Percentiles rank a stretch among this genome's conserved stretches.
phyloP scores from a whole-genome alignment of 2,797 vertebrate genomes.

The Scyliorhinus canicula region DNA sequence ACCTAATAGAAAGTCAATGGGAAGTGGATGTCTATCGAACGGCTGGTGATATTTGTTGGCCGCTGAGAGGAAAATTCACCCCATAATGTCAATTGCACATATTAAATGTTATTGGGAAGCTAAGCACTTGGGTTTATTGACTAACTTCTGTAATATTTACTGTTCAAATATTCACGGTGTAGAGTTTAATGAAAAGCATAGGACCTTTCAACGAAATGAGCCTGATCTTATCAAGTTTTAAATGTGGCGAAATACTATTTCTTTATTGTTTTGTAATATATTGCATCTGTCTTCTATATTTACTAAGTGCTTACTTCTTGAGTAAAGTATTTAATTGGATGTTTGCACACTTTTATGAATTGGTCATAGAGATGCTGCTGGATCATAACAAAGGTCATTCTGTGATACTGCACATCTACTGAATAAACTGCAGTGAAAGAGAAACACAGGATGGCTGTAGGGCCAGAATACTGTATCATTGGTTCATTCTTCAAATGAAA shows the following conservation, averaged over 20 bases:
- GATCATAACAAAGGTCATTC: not conserved
- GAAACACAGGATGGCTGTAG: not conserved
- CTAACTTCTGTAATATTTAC: not conserved
- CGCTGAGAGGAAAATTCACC: not conserved
- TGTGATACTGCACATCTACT: not conserved
- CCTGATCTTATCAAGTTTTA: not conserved
- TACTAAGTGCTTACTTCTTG: not conserved
- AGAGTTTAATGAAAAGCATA: not conserved
- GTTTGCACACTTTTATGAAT: not conserved
- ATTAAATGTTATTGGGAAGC: not conserved
- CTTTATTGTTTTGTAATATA: not conserved
- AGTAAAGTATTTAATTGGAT: not conserved
- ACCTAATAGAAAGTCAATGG: not conserved
- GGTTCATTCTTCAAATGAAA: not conserved
- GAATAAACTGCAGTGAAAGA: not conserved
- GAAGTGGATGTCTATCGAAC: not conserved
- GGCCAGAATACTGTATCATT: not conserved
- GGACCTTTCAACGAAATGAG: not conserved
- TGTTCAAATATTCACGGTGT: not conserved
- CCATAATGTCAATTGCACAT: not conserved
- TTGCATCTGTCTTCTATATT: not conserved
- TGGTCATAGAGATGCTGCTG: not conserved
- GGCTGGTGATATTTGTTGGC: not conserved
- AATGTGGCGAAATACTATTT: not conserved
- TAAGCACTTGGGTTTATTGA: not conserved